Conservation (phyloP, 2,888 invertebrate species). For the Leptothorax acervorum region DNA sequence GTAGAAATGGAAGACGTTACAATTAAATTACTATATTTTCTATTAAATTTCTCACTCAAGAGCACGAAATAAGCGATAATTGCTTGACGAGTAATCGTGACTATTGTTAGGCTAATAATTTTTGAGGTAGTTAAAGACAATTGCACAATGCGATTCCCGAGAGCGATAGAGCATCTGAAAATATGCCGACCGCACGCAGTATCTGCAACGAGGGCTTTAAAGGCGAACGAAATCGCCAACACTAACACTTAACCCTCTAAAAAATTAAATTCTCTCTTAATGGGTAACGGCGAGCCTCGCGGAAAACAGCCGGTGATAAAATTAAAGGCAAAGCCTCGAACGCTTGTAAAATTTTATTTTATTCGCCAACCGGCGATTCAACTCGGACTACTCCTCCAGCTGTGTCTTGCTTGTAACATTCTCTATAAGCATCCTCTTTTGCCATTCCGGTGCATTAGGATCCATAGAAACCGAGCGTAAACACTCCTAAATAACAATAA, state of each 20-base stretch:
- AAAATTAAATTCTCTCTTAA: slow-evolving; percentile 72
- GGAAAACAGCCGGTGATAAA: slow-evolving; percentile 78
- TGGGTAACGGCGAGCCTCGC: slow-evolving; percentile 59
- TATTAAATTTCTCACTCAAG: neutral
- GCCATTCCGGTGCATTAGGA: neutral
- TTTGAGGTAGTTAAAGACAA: neutral
- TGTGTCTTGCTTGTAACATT: slow-evolving; percentile 58
- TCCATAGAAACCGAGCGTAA: slow-evolving; percentile 1
- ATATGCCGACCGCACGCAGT: slow-evolving; percentile 22
- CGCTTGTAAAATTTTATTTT: slow-evolving; percentile 83
- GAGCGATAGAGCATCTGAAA: neutral
- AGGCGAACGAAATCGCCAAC: slow-evolving; percentile 63
- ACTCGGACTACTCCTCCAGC: slow-evolving; percentile 56
- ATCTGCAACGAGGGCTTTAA: slow-evolving; percentile 57
- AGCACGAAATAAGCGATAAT: neutral
- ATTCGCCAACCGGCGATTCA: slow-evolving; percentile 76
- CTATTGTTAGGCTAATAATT: neutral
- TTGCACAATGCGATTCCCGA: neutral
- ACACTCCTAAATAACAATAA: slow-evolving; percentile 14
- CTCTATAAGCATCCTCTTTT: neutral
- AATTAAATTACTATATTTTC: neutral
- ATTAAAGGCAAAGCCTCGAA: slow-evolving; percentile 79
- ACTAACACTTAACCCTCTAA: slow-evolving; percentile 69
- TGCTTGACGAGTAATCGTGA: neutral
- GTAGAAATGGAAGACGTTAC: neutral